These are phyloP conservation scores for Nemopilema nomurai DNA, from an alignment of 30 jellyfish, hydroid and myxozoan species.

Conservation along the genomic window DNA sequence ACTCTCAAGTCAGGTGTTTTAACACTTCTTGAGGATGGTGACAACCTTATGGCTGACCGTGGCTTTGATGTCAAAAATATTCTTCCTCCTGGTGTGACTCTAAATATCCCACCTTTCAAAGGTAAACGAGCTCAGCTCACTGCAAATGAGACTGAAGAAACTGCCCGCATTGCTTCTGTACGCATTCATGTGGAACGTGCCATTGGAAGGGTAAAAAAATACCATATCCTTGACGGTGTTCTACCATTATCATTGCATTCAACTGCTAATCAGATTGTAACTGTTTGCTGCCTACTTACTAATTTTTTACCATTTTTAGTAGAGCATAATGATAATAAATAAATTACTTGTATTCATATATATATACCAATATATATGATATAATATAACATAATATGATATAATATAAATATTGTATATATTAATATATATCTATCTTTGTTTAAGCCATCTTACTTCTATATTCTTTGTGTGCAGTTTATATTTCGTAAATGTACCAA, in stretches of 20 bases:
- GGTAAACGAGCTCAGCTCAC: constrained; percentile 2
- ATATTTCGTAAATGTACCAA: no score
- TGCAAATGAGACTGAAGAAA: constrained; percentile 19
- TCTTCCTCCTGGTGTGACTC: constrained; percentile 41
- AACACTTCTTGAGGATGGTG: constrained; percentile 12
- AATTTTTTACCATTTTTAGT: not conserved
- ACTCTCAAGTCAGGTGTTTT: constrained; percentile 7
- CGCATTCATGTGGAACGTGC: constrained; percentile 44
- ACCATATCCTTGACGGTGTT: not conserved
- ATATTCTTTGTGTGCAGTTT: no score
- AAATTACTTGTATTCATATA: not conserved
- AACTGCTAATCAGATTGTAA: not conserved
- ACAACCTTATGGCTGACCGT: constrained; percentile 16
- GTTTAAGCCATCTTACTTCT: no score
- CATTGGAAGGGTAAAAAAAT: constrained; percentile 31
- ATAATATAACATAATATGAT: no score
- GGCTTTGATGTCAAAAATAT: constrained; percentile 5
- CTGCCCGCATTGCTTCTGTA: no score
- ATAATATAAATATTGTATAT: no score
- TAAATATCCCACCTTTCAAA: constrained; percentile 42
- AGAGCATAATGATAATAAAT: no score
- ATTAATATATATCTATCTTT: not conserved
- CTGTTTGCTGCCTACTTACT: not conserved
- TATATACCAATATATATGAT: no score
- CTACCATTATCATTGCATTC: not conserved